phyloP scores from a whole-genome alignment of 2,797 vertebrate species.

The Chanos chanos region DNA sequence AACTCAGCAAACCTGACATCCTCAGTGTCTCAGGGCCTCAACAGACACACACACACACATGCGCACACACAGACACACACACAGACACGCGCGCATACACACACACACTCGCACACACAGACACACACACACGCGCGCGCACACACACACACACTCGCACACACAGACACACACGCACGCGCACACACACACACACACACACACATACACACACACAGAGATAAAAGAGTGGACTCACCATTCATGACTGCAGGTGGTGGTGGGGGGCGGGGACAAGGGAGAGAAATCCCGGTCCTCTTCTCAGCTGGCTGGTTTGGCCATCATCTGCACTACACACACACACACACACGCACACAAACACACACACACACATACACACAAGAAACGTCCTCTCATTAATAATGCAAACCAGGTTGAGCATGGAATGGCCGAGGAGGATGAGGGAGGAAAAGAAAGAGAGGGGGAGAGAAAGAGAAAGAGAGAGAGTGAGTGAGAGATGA shows the following conservation, averaged over 20 bases:
- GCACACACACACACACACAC: conserved; percentile 10
- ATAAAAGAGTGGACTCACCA: conserved; percentile 39
- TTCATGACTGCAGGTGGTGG: conserved; percentile 46
- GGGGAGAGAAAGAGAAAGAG: conserved; percentile 10
- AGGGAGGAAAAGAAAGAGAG: not conserved
- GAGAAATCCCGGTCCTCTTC: conserved; percentile 33
- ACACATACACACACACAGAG: conserved; percentile 9
- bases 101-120: not conserved
- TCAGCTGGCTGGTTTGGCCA: conserved; percentile 34
- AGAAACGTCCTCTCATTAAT: conserved; percentile 40
- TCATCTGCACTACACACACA: conserved; percentile 34
- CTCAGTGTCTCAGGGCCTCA: not conserved
- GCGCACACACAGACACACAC: too few relatives aligned
- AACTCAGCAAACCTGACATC: conserved; percentile 15
- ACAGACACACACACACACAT: too few relatives aligned
- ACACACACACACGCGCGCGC: not conserved
- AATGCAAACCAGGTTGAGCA: conserved; percentile 30
- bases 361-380: not conserved
- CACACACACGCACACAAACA: conserved; percentile 8
- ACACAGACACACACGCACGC: not conserved
- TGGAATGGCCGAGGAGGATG: conserved; percentile 27
- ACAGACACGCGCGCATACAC: not conserved
- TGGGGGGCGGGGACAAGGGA: conserved; percentile 13
- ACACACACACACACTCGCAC: not conserved
- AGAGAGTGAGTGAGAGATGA: not conserved